These are phyloP conservation scores for Kryphioiulus occultus DNA, from an alignment of 2,888 invertebrate genomes.

Conservation along the genomic window DNA sequence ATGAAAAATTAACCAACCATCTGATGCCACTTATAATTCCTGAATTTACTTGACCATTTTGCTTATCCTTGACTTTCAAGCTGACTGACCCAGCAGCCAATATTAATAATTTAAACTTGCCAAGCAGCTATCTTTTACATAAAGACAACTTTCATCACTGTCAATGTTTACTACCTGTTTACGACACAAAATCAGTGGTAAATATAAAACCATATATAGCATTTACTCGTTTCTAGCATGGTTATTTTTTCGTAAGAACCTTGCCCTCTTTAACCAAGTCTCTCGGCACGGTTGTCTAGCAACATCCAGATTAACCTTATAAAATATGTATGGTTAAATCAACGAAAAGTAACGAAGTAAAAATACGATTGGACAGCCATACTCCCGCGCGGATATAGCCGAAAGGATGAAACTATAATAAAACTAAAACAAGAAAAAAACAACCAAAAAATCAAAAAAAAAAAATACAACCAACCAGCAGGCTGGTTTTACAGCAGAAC, in stretches of 20 bases:
- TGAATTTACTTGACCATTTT: too few species aligned
- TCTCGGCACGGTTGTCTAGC: neutral
- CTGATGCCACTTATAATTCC: too few species aligned
- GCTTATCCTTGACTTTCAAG: too few species aligned
- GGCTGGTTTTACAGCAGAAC: neutral
- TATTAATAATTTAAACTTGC: too few species aligned
- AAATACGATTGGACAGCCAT: neutral
- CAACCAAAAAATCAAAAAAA: neutral
- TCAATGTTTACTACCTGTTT: too few species aligned
- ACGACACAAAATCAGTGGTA: too few species aligned
- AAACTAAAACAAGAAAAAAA: neutral
- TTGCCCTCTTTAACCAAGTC: neutral
- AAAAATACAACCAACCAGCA: neutral
- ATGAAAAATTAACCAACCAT: too few species aligned
- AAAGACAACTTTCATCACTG: too few species aligned
- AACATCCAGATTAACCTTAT: neutral
- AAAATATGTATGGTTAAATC: neutral
- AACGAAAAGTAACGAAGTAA: slow-evolving; percentile 17
- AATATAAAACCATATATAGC: neutral
- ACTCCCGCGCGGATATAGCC: neutral
- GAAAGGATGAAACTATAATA: neutral
- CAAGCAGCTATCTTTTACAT: too few species aligned
- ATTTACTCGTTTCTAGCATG: neutral
- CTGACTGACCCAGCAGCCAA: too few species aligned
- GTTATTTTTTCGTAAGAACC: neutral